Evolutionary conservation across 2,797 vertebrate genomes (phyloP), one percentile per base, ranked within the genome.

Genomic region (Rhyacichthys aspro): DNA sequence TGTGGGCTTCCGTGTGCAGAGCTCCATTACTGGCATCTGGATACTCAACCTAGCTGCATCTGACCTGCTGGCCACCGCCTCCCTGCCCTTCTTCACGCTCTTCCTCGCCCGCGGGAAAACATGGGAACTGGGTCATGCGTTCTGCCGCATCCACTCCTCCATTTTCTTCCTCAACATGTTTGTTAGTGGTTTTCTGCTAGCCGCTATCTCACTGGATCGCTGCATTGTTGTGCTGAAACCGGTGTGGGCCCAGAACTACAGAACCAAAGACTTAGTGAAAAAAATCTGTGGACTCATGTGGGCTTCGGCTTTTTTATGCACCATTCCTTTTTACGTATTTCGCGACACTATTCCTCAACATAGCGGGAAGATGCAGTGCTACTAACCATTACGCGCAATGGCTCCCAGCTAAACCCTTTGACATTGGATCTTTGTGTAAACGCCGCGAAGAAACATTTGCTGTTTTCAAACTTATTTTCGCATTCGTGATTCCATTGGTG

Each of bases 121-220:
- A 55, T 91, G 90, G 90, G 85, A 63, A 0, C 11, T 91, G 45
- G 85, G 88, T 2, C 0, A 43, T 0, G 67, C 65, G 12, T 83
- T 90, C 72, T 91, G 90, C 59, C 78, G 78, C 23, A 66, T 89
- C 18, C 70, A 88, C 36, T 86, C 87, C 57, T 83, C 87, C 12
- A 14, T 86, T 39, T 90, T 89, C 58, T 88, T 90, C 18, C 85
- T 91, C 59, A 89, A 89, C 82, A 90, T 91, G 89, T 90, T 88
- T 18, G 83, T 86, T 39, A 90, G 89, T 3, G 86, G 65, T 16
- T 86, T 87, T 56, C 74, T 90, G 19, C 67, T 91, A 47, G 79
- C 81, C 0, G 81, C 75, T 57, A 87, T 90, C 53, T 86, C 87
- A n/a, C 11, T 89, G 19, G 88, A 90, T 50, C 89, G 89, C 67